Conservation (phyloP, 2,113 vertebrate genomes). For the Chaetodon auriga region DNA sequence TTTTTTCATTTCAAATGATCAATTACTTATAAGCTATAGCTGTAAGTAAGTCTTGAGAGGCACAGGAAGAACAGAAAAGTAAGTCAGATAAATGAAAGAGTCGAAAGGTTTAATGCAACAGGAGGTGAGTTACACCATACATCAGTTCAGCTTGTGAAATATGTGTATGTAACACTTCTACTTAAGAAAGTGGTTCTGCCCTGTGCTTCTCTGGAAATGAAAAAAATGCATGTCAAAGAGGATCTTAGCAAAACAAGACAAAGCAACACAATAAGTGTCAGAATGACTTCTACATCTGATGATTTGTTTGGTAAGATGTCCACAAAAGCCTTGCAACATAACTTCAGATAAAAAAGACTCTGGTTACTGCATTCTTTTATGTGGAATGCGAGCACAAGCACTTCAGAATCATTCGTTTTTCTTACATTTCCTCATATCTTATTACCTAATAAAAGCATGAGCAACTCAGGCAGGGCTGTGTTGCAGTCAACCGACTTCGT, state of each 20-base stretch:
- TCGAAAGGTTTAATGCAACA: constrained; percentile 33
- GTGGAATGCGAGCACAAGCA: background rate
- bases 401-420: background rate
- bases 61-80: background rate
- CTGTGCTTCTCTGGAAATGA: constrained; percentile 37
- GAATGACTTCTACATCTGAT: background rate
- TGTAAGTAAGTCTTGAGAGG: background rate
- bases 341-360: background rate
- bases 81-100: background rate
- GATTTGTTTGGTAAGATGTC: constrained; percentile 3
- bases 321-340: too few relatives aligned
- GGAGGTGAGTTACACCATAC: constrained; percentile 58
- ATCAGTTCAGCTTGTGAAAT: constrained; percentile 57
- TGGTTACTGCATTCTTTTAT: background rate
- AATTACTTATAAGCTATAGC: background rate
- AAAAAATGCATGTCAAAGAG: background rate
- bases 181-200: constrained; percentile 27
- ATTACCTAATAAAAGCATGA: background rate
- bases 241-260: background rate
- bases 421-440: background rate
- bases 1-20: background rate
- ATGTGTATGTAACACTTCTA: constrained; percentile 31
- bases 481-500: background rate
- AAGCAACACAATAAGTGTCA: background rate
- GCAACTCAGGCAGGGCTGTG: background rate